Percentiles rank a stretch among this genome's conserved stretches.
Conservation (phyloP, 2,888 invertebrate genomes). For the Dasysyrphus albostriatus region DNA sequence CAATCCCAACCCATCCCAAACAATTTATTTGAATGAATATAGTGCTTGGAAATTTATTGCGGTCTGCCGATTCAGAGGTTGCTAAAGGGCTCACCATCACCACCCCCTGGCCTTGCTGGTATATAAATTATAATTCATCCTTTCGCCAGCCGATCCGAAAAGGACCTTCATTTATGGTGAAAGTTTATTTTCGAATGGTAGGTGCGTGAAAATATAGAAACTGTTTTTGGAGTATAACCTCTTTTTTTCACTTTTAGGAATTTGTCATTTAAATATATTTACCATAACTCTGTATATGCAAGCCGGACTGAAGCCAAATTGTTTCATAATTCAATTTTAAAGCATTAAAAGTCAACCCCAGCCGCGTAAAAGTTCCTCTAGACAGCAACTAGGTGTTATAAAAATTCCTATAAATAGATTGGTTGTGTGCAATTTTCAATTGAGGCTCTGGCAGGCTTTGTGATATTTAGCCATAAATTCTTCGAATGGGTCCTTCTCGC, state of each 20-base stretch:
- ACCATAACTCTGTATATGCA: slow-evolving; percentile 18
- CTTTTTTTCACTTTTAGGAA: slow-evolving; percentile 40
- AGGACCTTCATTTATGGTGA: slow-evolving; percentile 23
- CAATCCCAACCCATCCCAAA: slow-evolving; percentile 22
- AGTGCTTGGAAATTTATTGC: slow-evolving; percentile 71
- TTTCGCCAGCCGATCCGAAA: slow-evolving; percentile 27
- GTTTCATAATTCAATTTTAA: slow-evolving; percentile 72
- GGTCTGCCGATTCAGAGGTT: slow-evolving; percentile 24
- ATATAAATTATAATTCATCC: slow-evolving; percentile 64
- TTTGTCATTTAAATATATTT: slow-evolving; percentile 71
- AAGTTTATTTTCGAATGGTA: slow-evolving; percentile 10
- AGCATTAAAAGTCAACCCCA: slow-evolving; percentile 51
- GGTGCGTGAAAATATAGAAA: slow-evolving; percentile 36
- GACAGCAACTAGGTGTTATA: slow-evolving; percentile 13
- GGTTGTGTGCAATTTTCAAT: slow-evolving; percentile 8
- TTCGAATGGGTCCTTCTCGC: slow-evolving; percentile 23
- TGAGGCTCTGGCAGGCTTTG: neutral
- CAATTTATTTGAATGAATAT: slow-evolving; percentile 68
- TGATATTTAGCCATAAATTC: slow-evolving; percentile 51
- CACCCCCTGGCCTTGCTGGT: neutral
- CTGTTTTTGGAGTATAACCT: slow-evolving; percentile 14
- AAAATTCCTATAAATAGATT: slow-evolving; percentile 53
- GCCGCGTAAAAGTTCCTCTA: neutral
- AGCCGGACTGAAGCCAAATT: slow-evolving; percentile 48
- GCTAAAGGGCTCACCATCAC: slow-evolving; percentile 48